phyloP scores from a whole-genome alignment of 2,113 vertebrate species.

The Oncorhynchus gorbuscha region DNA sequence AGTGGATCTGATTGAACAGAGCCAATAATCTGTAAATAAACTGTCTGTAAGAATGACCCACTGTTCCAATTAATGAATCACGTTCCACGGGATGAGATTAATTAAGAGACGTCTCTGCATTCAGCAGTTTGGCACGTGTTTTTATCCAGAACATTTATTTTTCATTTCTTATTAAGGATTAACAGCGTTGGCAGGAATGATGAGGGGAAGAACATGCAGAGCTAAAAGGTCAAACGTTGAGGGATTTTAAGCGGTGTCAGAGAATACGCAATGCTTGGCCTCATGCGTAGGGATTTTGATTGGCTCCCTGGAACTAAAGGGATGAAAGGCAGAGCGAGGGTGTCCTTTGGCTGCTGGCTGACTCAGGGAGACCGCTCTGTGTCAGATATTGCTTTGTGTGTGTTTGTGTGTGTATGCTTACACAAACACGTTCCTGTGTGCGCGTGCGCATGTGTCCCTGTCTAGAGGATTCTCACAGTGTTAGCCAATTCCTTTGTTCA shows the following conservation, averaged over 20 bases:
- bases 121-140: background rate
- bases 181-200: background rate
- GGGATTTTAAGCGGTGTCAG: background rate
- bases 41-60: too few relatives aligned
- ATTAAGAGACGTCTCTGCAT: background rate
- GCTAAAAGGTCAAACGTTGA: background rate
- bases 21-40: too few relatives aligned
- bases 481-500: background rate
- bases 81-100: background rate
- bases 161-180: constrained; percentile 2
- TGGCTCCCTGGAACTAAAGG: constrained; percentile 1
- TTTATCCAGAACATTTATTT: background rate
- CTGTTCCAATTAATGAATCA: too few relatives aligned
- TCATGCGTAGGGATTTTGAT: background rate
- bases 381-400: constrained; percentile 10
- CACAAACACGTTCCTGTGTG: background rate
- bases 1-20: too few relatives aligned
- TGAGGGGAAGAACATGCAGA: background rate
- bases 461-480: background rate
- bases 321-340: background rate
- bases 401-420: background rate
- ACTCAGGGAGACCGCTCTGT: background rate
- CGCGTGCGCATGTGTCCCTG: background rate
- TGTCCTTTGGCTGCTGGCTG: background rate
- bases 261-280: background rate